Evolutionary conservation across 2,888 invertebrate species (phyloP).

Genomic region (Leptinotarsa rubiginosa): DNA sequence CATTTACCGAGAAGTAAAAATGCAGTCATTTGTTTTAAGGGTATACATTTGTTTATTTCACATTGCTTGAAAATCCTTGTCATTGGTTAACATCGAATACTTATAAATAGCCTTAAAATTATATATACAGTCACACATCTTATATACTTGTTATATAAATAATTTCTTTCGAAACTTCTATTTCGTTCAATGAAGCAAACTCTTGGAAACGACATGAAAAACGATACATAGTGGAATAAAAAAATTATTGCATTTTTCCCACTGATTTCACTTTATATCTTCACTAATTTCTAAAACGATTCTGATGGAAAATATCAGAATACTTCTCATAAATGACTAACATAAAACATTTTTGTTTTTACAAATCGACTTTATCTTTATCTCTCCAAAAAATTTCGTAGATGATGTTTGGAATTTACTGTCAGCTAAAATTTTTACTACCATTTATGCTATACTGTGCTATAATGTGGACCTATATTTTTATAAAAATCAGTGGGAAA

Average conservation of each 20-base stretch:
- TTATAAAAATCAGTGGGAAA: neutral
- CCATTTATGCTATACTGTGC: too few species aligned
- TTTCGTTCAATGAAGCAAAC: conserved; percentile 20
- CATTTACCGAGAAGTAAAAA: conserved; percentile 48
- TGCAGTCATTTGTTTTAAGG: conserved; percentile 54
- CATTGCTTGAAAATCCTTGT: conserved; percentile 60
- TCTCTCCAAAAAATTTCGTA: neutral
- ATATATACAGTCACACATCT: conserved; percentile 58
- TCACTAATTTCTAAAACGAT: neutral
- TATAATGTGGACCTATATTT: neutral
- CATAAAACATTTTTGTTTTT: too few species aligned
- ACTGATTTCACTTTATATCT: too few species aligned
- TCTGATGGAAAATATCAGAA: neutral
- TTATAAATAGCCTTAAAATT: conserved; percentile 53
- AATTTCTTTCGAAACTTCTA: conserved; percentile 29
- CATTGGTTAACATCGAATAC: conserved; percentile 63
- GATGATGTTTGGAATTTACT: too few species aligned
- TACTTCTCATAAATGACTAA: too few species aligned
- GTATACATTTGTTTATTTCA: conserved; percentile 65
- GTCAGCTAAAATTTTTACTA: too few species aligned
- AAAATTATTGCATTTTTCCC: neutral
- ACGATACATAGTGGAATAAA: neutral
- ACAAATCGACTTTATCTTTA: neutral
- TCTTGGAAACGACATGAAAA: conserved; percentile 3
- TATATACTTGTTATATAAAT: conserved; percentile 47